Evolutionary conservation across 2,888 invertebrate species (phyloP).

Genomic region (Andricus curvator): DNA sequence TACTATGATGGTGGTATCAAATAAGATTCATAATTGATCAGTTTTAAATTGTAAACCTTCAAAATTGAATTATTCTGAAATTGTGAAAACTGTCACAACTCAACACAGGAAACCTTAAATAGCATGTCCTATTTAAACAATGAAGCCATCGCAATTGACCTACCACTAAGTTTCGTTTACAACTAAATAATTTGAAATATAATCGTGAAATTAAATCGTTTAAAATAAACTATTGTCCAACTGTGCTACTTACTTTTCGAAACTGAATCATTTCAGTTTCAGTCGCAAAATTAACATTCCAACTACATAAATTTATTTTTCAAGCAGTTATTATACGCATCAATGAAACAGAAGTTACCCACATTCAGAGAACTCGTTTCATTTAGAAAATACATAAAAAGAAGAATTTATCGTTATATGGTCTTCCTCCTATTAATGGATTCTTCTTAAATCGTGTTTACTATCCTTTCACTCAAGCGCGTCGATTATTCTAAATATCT

Average conservation of each 20-base stretch:
- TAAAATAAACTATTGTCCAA: too few relatives aligned
- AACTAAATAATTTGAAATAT: too few relatives aligned
- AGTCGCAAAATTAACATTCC: neutral
- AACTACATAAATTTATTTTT: neutral
- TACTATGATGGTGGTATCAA: too few relatives aligned
- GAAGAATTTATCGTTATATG: constrained; percentile 5
- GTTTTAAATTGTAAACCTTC: too few relatives aligned
- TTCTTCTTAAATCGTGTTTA: constrained; percentile 35
- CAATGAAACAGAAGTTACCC: neutral
- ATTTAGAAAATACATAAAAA: constrained; percentile 6
- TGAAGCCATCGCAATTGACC: too few relatives aligned
- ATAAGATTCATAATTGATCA: too few relatives aligned
- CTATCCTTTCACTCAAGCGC: constrained; percentile 31
- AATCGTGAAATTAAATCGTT: too few relatives aligned
- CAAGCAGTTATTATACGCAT: neutral
- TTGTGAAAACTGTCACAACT: too few relatives aligned
- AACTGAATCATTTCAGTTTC: neutral
- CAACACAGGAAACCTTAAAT: too few relatives aligned
- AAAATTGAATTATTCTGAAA: too few relatives aligned
- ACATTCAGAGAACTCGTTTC: neutral
- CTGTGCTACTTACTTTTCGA: neutral
- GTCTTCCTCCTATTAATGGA: constrained; percentile 1
- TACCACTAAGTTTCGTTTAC: too few relatives aligned
- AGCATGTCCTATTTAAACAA: too few relatives aligned
- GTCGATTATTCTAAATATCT: constrained; percentile 21